phyloP scores from a whole-genome alignment of 2,888 invertebrate genomes.

The Tyria jacobaeae region DNA sequence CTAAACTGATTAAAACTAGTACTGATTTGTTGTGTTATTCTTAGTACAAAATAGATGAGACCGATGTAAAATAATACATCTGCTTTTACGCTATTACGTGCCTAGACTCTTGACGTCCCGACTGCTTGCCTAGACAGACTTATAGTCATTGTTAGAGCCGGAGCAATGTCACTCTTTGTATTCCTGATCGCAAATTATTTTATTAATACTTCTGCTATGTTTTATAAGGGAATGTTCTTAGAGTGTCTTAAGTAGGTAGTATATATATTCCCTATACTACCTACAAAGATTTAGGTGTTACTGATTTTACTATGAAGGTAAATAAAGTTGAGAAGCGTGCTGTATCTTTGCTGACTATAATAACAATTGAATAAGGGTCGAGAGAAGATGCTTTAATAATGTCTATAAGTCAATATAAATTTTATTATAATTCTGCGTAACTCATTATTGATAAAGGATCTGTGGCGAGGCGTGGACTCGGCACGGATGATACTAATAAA shows the following conservation, averaged over 20 bases:
- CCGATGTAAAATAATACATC: conserved; percentile 65
- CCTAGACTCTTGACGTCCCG: conserved; percentile 43
- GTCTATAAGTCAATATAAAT: conserved; percentile 54
- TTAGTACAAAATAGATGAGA: conserved; percentile 42
- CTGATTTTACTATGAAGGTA: conserved; percentile 30
- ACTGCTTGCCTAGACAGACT: too few species aligned
- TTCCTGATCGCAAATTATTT: conserved; percentile 53
- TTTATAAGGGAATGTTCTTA: conserved; percentile 28
- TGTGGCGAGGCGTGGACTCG: conserved; percentile 59
- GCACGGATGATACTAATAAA: conserved; percentile 77
- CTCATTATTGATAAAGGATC: conserved; percentile 77
- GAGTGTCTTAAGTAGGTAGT: background rate
- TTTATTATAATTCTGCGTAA: conserved; percentile 65
- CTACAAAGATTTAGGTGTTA: conserved; percentile 24
- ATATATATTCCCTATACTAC: conserved; percentile 26
- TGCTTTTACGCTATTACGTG: conserved; percentile 62
- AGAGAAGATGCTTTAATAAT: conserved; percentile 39
- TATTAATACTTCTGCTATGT: conserved; percentile 41
- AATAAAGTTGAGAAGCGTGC: conserved; percentile 31
- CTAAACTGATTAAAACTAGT: background rate
- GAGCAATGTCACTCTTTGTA: conserved; percentile 37
- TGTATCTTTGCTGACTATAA: conserved; percentile 28
- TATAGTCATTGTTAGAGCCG: conserved; percentile 42
- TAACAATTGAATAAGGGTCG: conserved; percentile 30
- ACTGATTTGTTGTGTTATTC: conserved; percentile 6